Conservation (phyloP, 2,113 vertebrate species). For the Semicossyphus pulcher region DNA sequence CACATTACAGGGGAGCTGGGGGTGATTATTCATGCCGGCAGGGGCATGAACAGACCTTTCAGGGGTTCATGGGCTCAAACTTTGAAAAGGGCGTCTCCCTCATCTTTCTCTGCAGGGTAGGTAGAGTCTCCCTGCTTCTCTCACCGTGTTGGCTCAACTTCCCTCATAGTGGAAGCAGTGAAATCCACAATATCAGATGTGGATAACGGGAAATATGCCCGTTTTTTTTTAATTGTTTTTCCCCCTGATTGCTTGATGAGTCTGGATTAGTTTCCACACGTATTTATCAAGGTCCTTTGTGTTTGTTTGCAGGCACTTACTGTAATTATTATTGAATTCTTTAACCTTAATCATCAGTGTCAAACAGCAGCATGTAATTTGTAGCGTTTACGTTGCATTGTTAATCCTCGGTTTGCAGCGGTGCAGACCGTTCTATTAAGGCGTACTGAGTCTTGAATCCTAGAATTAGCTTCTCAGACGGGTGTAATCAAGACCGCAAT, state of each 20-base stretch:
- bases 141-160: constrained; percentile 26
- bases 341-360: constrained; percentile 70
- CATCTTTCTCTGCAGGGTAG: constrained; percentile 66
- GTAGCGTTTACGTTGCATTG: constrained; percentile 47
- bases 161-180: not conserved
- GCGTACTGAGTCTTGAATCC: constrained; percentile 44
- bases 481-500: constrained; percentile 76
- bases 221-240: not conserved
- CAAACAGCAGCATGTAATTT: constrained; percentile 56
- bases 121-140: constrained; percentile 39
- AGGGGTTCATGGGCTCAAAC: constrained; percentile 78
- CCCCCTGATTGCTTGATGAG: constrained; percentile 53
- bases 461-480: constrained; percentile 59
- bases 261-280: constrained; percentile 32
- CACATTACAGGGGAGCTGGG: constrained; percentile 79
- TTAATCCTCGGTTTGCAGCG: constrained; percentile 30
- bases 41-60: constrained; percentile 81
- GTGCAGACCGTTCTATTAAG: constrained; percentile 40
- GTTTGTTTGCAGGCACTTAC: constrained; percentile 57
- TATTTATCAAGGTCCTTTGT: constrained; percentile 55
- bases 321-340: constrained; percentile 61
- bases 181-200: constrained; percentile 10
- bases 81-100: constrained; percentile 81
- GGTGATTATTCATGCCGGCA: constrained; percentile 83
- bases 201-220: constrained; percentile 10